These are phyloP conservation scores for Cryptocephalus primarius DNA, from an alignment of 2,888 invertebrate species.

Conservation along the genomic window DNA sequence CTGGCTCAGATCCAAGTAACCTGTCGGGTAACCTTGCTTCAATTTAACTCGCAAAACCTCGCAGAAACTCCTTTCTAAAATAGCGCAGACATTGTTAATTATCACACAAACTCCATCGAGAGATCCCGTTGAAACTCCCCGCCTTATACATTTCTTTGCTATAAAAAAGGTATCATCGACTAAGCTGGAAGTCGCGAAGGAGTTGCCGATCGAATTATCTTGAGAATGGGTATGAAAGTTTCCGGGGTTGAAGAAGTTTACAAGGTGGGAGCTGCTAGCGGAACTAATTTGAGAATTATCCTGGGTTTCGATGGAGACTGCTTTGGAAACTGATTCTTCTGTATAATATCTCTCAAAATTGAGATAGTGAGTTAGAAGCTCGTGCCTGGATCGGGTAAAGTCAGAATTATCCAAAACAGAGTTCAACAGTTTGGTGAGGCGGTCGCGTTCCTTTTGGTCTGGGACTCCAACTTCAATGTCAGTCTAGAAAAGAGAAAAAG, in stretches of 20 bases:
- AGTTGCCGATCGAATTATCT: too few relatives aligned
- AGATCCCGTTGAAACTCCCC: conserved; percentile 83
- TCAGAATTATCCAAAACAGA: conserved; percentile 59
- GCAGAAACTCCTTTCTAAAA: conserved; percentile 77
- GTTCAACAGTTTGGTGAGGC: conserved; percentile 44
- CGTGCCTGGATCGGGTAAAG: conserved; percentile 67
- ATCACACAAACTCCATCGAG: conserved; percentile 94
- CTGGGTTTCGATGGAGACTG: conserved; percentile 65
- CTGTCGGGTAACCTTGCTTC: conserved; percentile 68
- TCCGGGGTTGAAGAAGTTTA: too few relatives aligned
- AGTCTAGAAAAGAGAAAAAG: conserved; percentile 35
- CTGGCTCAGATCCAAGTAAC: conserved; percentile 66
- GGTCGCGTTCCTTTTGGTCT: conserved; percentile 40
- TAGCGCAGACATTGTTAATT: conserved; percentile 82
- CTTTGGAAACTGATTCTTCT: conserved; percentile 89
- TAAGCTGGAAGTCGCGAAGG: conserved; percentile 68
- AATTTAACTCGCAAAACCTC: conserved; percentile 62
- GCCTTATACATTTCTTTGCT: conserved; percentile 87
- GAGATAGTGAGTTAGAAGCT: conserved; percentile 78
- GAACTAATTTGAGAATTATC: conserved; percentile 47
- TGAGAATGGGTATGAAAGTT: too few relatives aligned
- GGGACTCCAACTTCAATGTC: conserved; percentile 51
- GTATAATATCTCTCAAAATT: conserved; percentile 90
- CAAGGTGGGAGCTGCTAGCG: too few relatives aligned
- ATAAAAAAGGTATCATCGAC: conserved; percentile 98